Percentiles rank a stretch among this genome's conserved stretches.
Conservation (phyloP, 2,113 vertebrate species). For the Pluvianellus socialis region DNA sequence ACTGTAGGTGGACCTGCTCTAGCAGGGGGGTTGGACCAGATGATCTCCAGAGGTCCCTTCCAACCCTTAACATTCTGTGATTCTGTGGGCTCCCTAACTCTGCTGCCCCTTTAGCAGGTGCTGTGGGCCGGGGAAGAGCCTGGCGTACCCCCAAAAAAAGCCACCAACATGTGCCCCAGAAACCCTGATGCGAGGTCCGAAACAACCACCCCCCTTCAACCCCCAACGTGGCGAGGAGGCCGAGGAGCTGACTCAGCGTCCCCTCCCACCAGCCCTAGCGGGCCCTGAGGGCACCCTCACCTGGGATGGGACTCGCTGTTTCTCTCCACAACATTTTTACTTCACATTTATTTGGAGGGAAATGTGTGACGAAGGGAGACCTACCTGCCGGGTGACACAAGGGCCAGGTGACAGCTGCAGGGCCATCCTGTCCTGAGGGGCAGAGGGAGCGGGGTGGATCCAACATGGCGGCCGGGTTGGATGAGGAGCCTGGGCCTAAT, state of each 20-base stretch:
- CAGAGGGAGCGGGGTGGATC: fast-evolving
- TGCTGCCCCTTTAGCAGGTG: not conserved
- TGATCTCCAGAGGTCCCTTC: too few relatives aligned
- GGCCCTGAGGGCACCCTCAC: fast-evolving
- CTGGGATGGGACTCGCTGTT: fast-evolving
- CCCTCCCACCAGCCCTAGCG: fast-evolving
- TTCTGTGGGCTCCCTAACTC: not conserved
- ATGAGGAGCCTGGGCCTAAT: fast-evolving
- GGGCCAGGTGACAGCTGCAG: not conserved
- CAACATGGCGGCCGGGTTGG: fast-evolving
- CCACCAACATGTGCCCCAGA: fast-evolving
- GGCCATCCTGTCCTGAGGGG: fast-evolving
- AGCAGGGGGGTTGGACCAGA: too few relatives aligned
- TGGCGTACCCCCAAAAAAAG: fast-evolving
- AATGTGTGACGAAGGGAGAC: not conserved
- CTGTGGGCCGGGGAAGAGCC: not conserved
- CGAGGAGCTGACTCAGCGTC: fast-evolving
- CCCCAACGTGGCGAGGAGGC: fast-evolving
- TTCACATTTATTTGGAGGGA: not conserved
- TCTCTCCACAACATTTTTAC: not conserved
- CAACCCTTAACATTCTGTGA: too few relatives aligned
- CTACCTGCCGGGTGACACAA: fast-evolving
- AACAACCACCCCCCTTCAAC: not conserved
- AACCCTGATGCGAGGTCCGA: fast-evolving
- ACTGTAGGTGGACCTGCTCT: too few relatives aligned